Base-by-base conservation (phyloP, 2,113 vertebrate species). In the Fregetta grallaria region DNA sequence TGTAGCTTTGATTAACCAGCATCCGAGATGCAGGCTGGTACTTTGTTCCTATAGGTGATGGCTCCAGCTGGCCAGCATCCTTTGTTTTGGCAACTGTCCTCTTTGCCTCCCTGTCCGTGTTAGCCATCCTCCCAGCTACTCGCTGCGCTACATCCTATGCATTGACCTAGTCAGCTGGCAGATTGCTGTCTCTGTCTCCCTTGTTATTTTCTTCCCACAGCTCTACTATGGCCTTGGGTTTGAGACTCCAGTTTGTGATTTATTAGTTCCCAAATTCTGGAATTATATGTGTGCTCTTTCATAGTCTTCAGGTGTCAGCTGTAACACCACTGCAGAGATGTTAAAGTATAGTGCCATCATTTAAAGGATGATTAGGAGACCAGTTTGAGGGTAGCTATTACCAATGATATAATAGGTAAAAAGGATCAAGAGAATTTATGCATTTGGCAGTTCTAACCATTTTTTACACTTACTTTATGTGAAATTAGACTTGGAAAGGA, bases 101-200 rank as follows among this genome's bases (percentile, higher is more conserved):
- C 65, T 38, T 25, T 44, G 65, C 59, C 32, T 85, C 40, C 47
- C 58, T 32, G 5, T 21, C 13, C 3, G 0, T 15, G 9, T 59
- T 11, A 55, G 59, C 44, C 26, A 14, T 40, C n/a, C 36, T 59
- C 61, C 56, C 38, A 18, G 32, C 22, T n/a, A 10, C 66, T 32
- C 5, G 3, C 62, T 12, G 9, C 4, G 4, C 30, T 16, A 15
- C 30, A 10, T 2, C 2, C 63, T 10, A 1, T 5, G 14, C 34
- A 2, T 2, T 13, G 44, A 21, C 72, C 34, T 21, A 7, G 10
- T 25, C 68, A 89, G 58, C 76, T 68, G 62, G 5, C 4, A 1
- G 8, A 22, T 53, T 42, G 5, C 67, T 22, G 26, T 32, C 58
- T 40, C 83, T 59, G 22, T 70, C 55, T 62, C 40, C 65, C 53